These are phyloP conservation scores for Rana temporaria DNA, from an alignment of 2,113 vertebrate species.

Conservation along the genomic window DNA sequence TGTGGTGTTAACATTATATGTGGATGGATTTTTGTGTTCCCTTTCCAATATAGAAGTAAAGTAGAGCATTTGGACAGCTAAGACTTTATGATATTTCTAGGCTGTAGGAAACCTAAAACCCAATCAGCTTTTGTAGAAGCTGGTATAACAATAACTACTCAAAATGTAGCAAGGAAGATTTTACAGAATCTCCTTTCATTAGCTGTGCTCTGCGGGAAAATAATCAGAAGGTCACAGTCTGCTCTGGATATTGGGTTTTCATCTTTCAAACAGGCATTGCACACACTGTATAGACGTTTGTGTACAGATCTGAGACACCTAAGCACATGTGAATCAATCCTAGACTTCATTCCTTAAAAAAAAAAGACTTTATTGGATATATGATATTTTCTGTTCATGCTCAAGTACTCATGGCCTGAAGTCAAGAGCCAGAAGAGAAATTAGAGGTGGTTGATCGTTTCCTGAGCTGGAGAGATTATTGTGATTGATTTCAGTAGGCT, in stretches of 20 bases:
- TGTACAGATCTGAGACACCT: too few relatives aligned
- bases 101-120: slow-evolving; percentile 12
- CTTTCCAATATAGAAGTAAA: slow-evolving; percentile 37
- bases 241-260: neutral
- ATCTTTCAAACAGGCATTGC: neutral
- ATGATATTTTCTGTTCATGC: too few relatives aligned
- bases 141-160: slow-evolving; percentile 31
- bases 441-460: too few relatives aligned
- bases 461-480: too few relatives aligned
- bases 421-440: too few relatives aligned
- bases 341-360: too few relatives aligned
- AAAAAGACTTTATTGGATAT: too few relatives aligned
- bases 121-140: neutral
- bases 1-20: slow-evolving; percentile 46
- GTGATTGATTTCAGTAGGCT: too few relatives aligned
- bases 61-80: slow-evolving; percentile 7
- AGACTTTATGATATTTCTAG: slow-evolving; percentile 31
- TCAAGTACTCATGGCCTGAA: too few relatives aligned
- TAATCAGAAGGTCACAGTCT: slow-evolving; percentile 14
- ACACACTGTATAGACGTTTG: too few relatives aligned
- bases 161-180: slow-evolving; percentile 16
- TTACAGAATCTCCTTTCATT: slow-evolving; percentile 15
- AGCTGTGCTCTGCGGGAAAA: slow-evolving; percentile 2
- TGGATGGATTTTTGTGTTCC: slow-evolving; percentile 20
- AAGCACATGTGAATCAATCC: too few relatives aligned